Evolutionary conservation across 1,140 invertebrate genomes (phyloP), one percentile per base, ranked within the genome.

Genomic region (Drosophila kikkawai): DNA sequence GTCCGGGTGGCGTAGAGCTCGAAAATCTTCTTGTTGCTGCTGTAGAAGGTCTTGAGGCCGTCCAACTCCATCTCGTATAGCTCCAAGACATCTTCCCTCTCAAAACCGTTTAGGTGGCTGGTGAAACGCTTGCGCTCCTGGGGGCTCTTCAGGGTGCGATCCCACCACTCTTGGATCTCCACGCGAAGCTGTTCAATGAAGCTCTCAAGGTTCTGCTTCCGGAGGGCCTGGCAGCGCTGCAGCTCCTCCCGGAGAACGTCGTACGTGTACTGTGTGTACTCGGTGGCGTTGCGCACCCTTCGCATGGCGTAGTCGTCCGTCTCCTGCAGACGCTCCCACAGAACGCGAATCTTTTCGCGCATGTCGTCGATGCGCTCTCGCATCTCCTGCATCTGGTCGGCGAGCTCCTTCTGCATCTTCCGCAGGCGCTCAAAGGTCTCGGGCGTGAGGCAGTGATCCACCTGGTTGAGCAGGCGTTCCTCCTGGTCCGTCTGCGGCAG

Each of bases 51-150:
- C 58, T 94, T 94, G 37, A 97, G 93, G 83, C 95, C 94, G 17
- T 95, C 93, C 4, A 96, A 92, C 92, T 97, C 96, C 15, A 94
- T 78, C 91, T 97, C 97, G 86, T 97, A 96, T 4, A 95, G 80
- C 7, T 94, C 94, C 7, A 97, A 93, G 0, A 96, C 93, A 85
- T 96, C 95, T 81, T 97, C 97, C 37, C 95, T 96, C 85, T 94
- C 96, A 37, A 94, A 94, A 65, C 95, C 94, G 55, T 94, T 93
- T 57, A 93, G 59, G 70, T 93, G 95, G 47, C 94, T 94, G 5
- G 92, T 71, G 87, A 97, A 97, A 45, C 93, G 90, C 15, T 94
- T 93, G 29, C 95, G 93, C 69, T 96, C 93, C 36, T 93, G 77
- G 39, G 94, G 91, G 36, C 94, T 94, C 78, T 95, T 95, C 91